Conservation (phyloP, 2,888 invertebrate species). For the Orthosia incerta region DNA sequence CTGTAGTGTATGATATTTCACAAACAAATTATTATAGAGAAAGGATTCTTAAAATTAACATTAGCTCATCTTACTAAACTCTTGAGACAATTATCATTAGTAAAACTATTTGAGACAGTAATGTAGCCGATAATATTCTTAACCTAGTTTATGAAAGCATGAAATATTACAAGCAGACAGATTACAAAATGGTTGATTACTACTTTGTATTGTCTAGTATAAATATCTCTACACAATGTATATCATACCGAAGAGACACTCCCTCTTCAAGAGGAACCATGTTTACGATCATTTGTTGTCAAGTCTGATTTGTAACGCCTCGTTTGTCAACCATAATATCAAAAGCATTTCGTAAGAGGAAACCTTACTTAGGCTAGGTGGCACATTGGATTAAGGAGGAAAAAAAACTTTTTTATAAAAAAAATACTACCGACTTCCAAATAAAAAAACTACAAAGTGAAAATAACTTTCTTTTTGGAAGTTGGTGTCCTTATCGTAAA, state of each 20-base stretch:
- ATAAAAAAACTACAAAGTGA: too few species aligned
- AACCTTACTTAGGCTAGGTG: too few species aligned
- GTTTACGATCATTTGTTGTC: slow-evolving; percentile 47
- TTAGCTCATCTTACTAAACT: slow-evolving; percentile 28
- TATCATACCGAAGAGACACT: slow-evolving; percentile 29
- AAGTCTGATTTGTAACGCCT: slow-evolving; percentile 1
- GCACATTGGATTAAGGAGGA: too few species aligned
- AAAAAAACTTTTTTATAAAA: too few species aligned
- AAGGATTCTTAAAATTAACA: slow-evolving; percentile 13
- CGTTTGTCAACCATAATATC: slow-evolving; percentile 17
- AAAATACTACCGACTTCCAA: too few species aligned
- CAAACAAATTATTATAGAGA: slow-evolving; percentile 33
- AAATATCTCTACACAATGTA: slow-evolving; percentile 4
- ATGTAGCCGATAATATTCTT: slow-evolving; percentile 23
- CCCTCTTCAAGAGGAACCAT: not conserved
- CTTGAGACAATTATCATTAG: slow-evolving; percentile 38
- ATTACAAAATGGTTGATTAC: slow-evolving; percentile 43
- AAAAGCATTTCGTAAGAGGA: not conserved
- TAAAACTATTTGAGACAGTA: slow-evolving; percentile 29
- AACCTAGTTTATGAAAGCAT: slow-evolving; percentile 27
- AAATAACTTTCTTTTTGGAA: too few species aligned
- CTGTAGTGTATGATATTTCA: slow-evolving; percentile 33
- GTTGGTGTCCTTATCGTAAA: too few species aligned
- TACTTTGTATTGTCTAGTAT: slow-evolving; percentile 29
- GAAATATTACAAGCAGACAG: slow-evolving; percentile 27